Percentiles rank a stretch among this genome's conserved stretches.
phyloP scores from a whole-genome alignment of 2,888 invertebrate species.

The Axea sp. region DNA sequence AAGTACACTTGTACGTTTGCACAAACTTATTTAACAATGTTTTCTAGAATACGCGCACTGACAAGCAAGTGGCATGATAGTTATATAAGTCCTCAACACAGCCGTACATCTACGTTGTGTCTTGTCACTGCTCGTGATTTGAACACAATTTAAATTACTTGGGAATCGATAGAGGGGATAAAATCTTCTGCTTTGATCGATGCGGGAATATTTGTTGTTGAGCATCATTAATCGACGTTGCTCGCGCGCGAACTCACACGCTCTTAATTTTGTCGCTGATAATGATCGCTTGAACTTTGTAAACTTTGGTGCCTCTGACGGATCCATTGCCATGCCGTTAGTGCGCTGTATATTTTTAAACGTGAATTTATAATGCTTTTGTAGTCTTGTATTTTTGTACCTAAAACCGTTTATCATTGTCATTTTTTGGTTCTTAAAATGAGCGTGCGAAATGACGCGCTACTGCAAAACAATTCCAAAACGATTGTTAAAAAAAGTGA shows the following conservation, averaged over 20 bases:
- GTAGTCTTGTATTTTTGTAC: no score
- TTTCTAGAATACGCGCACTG: no score
- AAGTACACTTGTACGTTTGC: no score
- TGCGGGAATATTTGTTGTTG: no score
- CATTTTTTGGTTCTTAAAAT: conserved; percentile 4
- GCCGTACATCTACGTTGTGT: neutral
- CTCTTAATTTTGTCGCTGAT: neutral
- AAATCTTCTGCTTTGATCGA: neutral
- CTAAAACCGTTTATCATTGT: neutral
- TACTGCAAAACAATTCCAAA: neutral
- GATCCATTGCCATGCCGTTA: no score
- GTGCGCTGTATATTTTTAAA: no score
- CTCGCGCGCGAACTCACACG: neutral
- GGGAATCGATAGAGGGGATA: neutral
- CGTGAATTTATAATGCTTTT: neutral
- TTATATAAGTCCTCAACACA: neutral
- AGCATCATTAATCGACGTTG: neutral
- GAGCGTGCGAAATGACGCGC: conserved; percentile 13
- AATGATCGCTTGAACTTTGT: no score
- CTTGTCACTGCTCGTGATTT: conserved; percentile 3
- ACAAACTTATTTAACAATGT: no score
- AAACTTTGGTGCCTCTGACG: no score
- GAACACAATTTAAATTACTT: conserved; percentile 1
- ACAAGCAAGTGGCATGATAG: no score
- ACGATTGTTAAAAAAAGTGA: conserved; percentile 1